A percentile compares a stretch with the other conserved stretches of the same genome.
These are phyloP conservation scores for Drosophila bocki DNA, from an alignment of 1,140 invertebrate species.

Conservation along the genomic window DNA sequence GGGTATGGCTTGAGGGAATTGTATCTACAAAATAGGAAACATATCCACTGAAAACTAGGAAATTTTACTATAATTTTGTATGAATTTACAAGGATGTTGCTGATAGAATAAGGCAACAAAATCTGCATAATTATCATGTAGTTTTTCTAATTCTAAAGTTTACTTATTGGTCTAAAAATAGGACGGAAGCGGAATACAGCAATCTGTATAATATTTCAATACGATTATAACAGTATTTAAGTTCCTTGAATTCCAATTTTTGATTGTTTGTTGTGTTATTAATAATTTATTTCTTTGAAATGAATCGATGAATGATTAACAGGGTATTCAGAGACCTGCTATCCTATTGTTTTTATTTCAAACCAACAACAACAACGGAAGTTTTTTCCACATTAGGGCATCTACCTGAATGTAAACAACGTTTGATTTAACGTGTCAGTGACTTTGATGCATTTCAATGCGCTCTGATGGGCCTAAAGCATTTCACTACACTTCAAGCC, in stretches of 20 bases:
- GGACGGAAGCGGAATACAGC: constrained; percentile 6
- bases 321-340: background rate
- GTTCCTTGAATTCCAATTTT: background rate
- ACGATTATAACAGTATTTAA: background rate
- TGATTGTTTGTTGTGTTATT: background rate
- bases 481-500: constrained; percentile 39
- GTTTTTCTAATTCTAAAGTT: background rate
- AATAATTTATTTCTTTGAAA: background rate
- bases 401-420: constrained; percentile 1
- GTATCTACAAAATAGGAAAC: constrained; percentile 8
- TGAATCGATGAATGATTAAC: background rate
- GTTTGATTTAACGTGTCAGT: constrained; percentile 35
- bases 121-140: background rate
- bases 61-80: background rate
- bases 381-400: constrained; percentile 1
- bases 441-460: constrained; percentile 65
- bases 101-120: background rate
- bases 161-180: background rate
- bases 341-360: background rate
- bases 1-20: constrained; percentile 32
- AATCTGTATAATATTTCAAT: constrained; percentile 10
- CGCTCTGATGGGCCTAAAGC: constrained; percentile 57
- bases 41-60: background rate
- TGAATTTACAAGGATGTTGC: background rate
- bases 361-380: constrained; percentile 1